Conservation (phyloP, 2,797 vertebrate genomes). For the Eulemur albifrons region DNA sequence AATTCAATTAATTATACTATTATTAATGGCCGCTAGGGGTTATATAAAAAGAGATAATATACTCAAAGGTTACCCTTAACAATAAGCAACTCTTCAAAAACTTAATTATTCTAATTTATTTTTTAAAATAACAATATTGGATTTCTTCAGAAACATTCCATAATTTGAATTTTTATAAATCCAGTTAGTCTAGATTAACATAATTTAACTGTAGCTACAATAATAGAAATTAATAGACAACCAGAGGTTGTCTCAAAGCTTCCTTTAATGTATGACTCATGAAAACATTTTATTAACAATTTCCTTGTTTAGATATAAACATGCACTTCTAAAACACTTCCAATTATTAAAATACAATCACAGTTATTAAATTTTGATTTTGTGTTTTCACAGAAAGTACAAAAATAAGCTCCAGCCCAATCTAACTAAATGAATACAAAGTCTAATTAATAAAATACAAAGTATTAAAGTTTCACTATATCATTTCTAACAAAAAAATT, state of each 20-base stretch:
- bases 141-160: conserved; percentile 45
- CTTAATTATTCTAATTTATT: conserved; percentile 20
- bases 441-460: not conserved
- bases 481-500: not conserved
- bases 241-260: not conserved
- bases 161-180: conserved; percentile 45
- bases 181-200: not conserved
- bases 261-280: not conserved
- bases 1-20: conserved; percentile 25
- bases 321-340: not conserved
- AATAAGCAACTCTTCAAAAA: conserved; percentile 42
- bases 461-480: not conserved
- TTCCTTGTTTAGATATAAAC: conserved; percentile 18
- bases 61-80: conserved; percentile 1
- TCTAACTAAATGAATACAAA: not conserved
- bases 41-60: not conserved
- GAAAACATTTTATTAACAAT: conserved; percentile 14
- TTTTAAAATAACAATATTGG: conserved; percentile 46
- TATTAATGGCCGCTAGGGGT: not conserved
- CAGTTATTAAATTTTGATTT: not conserved
- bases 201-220: not conserved
- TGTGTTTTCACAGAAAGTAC: conserved; percentile 12
- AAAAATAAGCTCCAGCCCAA: not conserved
- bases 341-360: not conserved
- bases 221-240: not conserved